Percentiles rank a stretch among this genome's conserved stretches.
Conservation (phyloP, 2,888 invertebrate genomes). For the Hoplodrina ambigua region DNA sequence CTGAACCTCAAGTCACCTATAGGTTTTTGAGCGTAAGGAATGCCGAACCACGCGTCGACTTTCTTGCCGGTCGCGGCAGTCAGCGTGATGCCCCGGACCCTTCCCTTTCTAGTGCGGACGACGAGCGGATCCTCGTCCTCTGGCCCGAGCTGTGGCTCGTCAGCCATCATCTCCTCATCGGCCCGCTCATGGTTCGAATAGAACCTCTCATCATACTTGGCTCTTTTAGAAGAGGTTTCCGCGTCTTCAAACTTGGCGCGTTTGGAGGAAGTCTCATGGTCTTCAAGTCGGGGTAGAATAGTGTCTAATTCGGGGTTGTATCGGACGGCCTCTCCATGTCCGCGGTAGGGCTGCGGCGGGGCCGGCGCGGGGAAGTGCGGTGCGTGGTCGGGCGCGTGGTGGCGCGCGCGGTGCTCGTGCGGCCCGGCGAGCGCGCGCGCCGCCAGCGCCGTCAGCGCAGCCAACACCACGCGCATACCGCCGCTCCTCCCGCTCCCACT, state of each 20-base stretch:
- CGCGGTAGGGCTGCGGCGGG: slow-evolving; percentile 87
- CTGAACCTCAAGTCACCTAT: slow-evolving; percentile 95
- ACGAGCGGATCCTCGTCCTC: slow-evolving; percentile 93
- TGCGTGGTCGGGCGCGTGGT: slow-evolving; percentile 86
- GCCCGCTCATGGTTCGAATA: slow-evolving; percentile 85
- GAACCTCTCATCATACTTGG: slow-evolving; percentile 83
- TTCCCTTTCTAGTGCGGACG: slow-evolving; percentile 94
- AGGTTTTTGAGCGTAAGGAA: slow-evolving; percentile 95
- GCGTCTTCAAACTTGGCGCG: slow-evolving; percentile 78
- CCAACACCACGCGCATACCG: slow-evolving; percentile 88
- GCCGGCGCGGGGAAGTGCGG: slow-evolving; percentile 81
- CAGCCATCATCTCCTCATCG: slow-evolving; percentile 82
- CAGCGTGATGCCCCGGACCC: slow-evolving; percentile 94
- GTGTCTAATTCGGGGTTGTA: slow-evolving; percentile 90
- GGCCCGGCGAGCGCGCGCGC: slow-evolving; percentile 86
- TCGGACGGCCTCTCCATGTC: slow-evolving; percentile 90
- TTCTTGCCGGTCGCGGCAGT: slow-evolving; percentile 94
- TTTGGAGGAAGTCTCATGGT: slow-evolving; percentile 85
- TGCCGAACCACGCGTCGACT: slow-evolving; percentile 96
- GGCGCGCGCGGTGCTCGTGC: slow-evolving; percentile 88
- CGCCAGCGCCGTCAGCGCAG: slow-evolving; percentile 87
- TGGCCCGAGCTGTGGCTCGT: slow-evolving; percentile 85
- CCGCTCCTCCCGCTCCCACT: slow-evolving; percentile 83
- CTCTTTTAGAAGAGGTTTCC: slow-evolving; percentile 83
- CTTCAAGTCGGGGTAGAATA: slow-evolving; percentile 85